phyloP scores from a whole-genome alignment of 1,140 invertebrate genomes.

The Danaus plexippus region DNA sequence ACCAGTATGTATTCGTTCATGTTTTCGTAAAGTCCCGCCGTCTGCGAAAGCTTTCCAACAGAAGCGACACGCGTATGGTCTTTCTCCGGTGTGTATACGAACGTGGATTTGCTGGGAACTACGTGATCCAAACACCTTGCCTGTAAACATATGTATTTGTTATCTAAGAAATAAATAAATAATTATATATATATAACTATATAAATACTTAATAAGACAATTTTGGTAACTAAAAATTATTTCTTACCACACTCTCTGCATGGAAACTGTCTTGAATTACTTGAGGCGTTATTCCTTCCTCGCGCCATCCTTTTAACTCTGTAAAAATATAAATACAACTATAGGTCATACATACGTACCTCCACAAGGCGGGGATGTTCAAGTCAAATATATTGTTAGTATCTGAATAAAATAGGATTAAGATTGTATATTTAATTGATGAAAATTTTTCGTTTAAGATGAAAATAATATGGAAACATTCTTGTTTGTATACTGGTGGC shows the following conservation, averaged over 20 bases:
- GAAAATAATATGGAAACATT: too few species aligned
- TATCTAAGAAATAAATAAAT: background rate
- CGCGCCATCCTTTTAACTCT: slow-evolving; percentile 49
- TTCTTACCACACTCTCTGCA: slow-evolving; percentile 82
- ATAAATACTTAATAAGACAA: too few species aligned
- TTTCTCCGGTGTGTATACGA: slow-evolving; percentile 87
- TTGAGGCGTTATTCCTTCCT: slow-evolving; percentile 40
- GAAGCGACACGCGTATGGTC: slow-evolving; percentile 94
- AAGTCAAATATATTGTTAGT: too few species aligned
- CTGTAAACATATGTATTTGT: slow-evolving; percentile 20
- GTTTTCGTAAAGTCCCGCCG: slow-evolving; percentile 95
- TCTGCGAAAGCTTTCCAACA: slow-evolving; percentile 99
- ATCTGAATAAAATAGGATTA: too few species aligned
- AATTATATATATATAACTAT: too few species aligned
- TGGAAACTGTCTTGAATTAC: slow-evolving; percentile 75
- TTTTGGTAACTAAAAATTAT: slow-evolving; percentile 1
- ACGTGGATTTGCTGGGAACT: slow-evolving; percentile 95
- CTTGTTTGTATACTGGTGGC: too few species aligned
- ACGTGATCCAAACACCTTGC: slow-evolving; percentile 87
- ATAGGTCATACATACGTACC: too few species aligned
- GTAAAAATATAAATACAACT: slow-evolving; percentile 17
- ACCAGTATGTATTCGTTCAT: slow-evolving; percentile 97
- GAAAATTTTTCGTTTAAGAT: too few species aligned
- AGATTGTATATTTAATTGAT: too few species aligned
- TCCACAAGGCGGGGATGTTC: too few species aligned